Percentiles rank a stretch among this genome's conserved stretches.
These are phyloP conservation scores for Aphelocoma californica DNA, from an alignment of 2,797 vertebrate species.

Conservation along the genomic window DNA sequence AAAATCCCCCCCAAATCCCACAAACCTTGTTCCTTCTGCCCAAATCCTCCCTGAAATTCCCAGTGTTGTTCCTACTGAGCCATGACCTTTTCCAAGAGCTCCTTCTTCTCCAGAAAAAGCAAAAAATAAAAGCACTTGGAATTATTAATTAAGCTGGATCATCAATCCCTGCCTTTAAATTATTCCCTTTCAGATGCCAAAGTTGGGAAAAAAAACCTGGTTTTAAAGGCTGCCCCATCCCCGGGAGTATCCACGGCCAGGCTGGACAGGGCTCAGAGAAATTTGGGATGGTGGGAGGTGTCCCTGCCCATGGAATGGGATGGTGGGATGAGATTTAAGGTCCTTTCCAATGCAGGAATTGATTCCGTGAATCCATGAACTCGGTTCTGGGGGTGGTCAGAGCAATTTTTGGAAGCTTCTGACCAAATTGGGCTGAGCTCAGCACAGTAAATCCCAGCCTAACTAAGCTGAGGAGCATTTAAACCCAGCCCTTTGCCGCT, in stretches of 20 bases:
- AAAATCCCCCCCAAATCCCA: neutral
- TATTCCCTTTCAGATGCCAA: neutral
- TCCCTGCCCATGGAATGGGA: neutral
- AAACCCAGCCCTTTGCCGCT: neutral
- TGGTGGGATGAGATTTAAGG: neutral
- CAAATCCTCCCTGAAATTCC: neutral
- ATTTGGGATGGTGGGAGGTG: neutral
- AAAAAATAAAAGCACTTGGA: neutral
- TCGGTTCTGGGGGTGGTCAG: neutral
- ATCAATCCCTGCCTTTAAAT: neutral
- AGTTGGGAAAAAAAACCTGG: neutral
- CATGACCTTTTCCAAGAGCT: neutral
- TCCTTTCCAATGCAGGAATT: neutral
- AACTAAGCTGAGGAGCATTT: neutral
- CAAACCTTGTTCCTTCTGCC: neutral
- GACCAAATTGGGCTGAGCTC: neutral
- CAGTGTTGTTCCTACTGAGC: neutral
- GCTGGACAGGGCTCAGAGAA: neutral
- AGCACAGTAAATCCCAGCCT: neutral
- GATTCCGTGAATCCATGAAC: neutral
- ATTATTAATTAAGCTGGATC: neutral
- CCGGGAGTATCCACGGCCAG: neutral
- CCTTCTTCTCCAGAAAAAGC: neutral
- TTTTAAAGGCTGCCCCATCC: neutral
- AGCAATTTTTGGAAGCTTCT: neutral